phyloP scores from a whole-genome alignment of 2,888 invertebrate species.

The Zeuzera pyrina region DNA sequence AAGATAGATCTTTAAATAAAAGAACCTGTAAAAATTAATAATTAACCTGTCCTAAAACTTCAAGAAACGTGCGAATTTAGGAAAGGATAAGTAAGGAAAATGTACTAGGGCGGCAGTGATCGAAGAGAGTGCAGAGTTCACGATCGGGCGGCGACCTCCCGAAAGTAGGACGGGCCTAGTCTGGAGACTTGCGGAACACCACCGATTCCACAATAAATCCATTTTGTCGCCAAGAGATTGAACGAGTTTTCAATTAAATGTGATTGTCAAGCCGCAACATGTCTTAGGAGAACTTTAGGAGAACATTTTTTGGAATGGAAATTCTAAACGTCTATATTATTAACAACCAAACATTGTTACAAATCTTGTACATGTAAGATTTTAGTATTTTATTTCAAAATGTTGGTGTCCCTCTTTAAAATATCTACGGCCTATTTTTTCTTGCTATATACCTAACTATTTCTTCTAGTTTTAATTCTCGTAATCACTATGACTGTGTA shows the following conservation, averaged over 20 bases:
- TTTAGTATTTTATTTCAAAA: background rate
- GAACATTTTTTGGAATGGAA: no score
- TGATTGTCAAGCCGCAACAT: no score
- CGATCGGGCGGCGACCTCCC: conserved; percentile 62
- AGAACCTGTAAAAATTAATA: no score
- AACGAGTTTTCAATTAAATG: background rate
- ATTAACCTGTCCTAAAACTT: no score
- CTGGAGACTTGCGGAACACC: conserved; percentile 35
- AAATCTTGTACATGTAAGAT: background rate
- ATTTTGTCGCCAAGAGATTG: conserved; percentile 16
- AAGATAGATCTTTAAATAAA: no score
- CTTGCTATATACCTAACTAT: background rate
- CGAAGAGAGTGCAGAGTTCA: conserved; percentile 54
- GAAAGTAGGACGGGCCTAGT: conserved; percentile 53
- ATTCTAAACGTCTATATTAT: no score
- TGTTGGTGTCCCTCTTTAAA: background rate
- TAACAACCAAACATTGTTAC: no score
- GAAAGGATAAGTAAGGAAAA: no score
- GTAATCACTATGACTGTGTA: background rate
- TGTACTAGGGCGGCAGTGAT: conserved; percentile 3
- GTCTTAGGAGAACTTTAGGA: no score
- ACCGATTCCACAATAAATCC: conserved; percentile 27
- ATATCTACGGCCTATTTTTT: background rate
- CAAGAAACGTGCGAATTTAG: no score
- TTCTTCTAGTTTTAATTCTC: background rate